Conservation (phyloP, 2,113 vertebrate genomes). For the Entomyzon cyanotis region DNA sequence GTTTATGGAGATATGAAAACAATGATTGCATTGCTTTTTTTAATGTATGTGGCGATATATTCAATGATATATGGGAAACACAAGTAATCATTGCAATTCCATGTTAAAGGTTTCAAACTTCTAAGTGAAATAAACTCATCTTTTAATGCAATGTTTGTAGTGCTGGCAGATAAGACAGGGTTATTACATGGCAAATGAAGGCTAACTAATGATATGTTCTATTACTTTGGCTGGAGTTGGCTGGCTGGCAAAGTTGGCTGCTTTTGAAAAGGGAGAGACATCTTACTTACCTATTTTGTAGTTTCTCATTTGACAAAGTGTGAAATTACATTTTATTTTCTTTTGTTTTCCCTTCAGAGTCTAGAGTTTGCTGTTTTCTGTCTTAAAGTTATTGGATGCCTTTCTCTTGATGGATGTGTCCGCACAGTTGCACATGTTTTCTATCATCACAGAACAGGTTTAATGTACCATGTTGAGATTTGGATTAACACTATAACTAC, state of each 20-base stretch:
- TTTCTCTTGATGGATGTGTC: neutral
- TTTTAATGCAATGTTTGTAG: neutral
- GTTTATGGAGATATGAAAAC: neutral
- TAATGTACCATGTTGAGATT: conserved; percentile 28
- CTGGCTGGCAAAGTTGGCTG: neutral
- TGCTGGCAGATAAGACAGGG: neutral
- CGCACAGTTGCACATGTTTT: conserved; percentile 6
- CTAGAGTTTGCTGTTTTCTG: neutral
- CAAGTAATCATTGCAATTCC: neutral
- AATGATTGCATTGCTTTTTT: neutral
- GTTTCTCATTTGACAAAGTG: neutral
- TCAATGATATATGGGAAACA: neutral
- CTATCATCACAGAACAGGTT: conserved; percentile 4
- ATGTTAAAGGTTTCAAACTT: neutral
- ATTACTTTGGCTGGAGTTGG: neutral
- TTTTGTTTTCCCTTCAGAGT: neutral
- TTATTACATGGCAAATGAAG: neutral
- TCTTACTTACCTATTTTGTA: neutral
- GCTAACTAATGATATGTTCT: neutral
- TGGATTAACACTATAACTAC: conserved; percentile 15
- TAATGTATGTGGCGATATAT: neutral
- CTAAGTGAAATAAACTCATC: neutral
- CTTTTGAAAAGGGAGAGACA: neutral
- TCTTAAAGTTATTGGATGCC: neutral
- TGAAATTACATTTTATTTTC: neutral